These are phyloP conservation scores for Oopsacas minuta DNA, from an alignment of 37 sponge, comb jelly and placozoan species.

Conservation along the genomic window DNA sequence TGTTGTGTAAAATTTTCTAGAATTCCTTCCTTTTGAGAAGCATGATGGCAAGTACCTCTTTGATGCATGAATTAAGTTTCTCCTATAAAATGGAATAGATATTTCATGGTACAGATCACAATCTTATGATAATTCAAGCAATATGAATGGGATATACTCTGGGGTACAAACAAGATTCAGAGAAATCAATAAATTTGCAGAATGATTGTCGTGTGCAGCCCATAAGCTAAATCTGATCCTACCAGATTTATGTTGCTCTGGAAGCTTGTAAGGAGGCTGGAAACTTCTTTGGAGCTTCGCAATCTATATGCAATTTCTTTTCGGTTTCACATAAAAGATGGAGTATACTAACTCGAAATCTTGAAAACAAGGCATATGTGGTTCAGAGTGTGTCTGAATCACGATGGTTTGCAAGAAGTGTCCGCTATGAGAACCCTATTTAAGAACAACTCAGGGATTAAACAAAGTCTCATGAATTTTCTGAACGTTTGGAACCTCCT, in stretches of 20 bases:
- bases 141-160: slow-evolving; percentile 21
- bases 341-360: neutral
- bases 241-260: neutral
- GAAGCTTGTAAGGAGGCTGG: slow-evolving; percentile 21
- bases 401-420: slow-evolving; percentile 23
- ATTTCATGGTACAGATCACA: neutral
- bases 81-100: slow-evolving; percentile 11
- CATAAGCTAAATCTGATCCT: slow-evolving; percentile 23
- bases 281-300: slow-evolving; percentile 22
- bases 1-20: slow-evolving; percentile 24
- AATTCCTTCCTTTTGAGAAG: slow-evolving; percentile 21
- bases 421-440: slow-evolving; percentile 21
- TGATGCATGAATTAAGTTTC: neutral
- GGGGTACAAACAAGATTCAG: slow-evolving; percentile 22
- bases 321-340: slow-evolving; percentile 23
- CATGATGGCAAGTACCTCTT: slow-evolving; percentile 19
- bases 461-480: neutral
- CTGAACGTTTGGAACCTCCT: neutral
- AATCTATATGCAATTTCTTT: slow-evolving; percentile 4
- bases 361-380: neutral
- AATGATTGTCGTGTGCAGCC: slow-evolving; percentile 19
- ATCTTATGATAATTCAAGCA: slow-evolving; percentile 28
- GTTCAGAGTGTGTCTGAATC: slow-evolving; percentile 22
- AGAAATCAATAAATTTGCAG: slow-evolving; percentile 24
- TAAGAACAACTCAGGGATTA: slow-evolving; percentile 14